A percentile compares a stretch with the other conserved stretches of the same genome.
These are phyloP conservation scores for Gandaritis pyraliata DNA, from an alignment of 2,888 invertebrate genomes.

Conservation along the genomic window DNA sequence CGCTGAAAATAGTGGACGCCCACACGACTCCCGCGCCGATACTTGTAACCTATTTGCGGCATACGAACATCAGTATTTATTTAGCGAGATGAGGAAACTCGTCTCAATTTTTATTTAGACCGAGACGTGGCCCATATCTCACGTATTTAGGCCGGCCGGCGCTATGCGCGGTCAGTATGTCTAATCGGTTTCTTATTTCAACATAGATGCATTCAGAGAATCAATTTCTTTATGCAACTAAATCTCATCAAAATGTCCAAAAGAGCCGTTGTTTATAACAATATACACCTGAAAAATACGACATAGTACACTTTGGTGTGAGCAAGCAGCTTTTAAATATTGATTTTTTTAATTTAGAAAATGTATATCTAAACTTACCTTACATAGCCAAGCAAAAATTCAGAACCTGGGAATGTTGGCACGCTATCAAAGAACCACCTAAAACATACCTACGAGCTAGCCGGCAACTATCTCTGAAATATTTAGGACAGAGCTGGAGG, in stretches of 20 bases:
- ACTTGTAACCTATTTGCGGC: slow-evolving; percentile 81
- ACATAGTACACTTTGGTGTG: no score
- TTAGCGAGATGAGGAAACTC: slow-evolving; percentile 81
- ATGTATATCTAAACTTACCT: slow-evolving; percentile 2
- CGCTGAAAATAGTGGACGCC: slow-evolving; percentile 80
- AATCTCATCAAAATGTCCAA: background rate
- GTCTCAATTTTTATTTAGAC: slow-evolving; percentile 75
- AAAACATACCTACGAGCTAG: slow-evolving; percentile 21
- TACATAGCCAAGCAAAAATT: slow-evolving; percentile 29
- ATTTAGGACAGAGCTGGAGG: slow-evolving; percentile 35
- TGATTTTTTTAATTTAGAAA: slow-evolving; percentile 1
- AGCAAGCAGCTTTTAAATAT: background rate
- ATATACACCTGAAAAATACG: no score
- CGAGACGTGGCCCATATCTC: slow-evolving; percentile 74
- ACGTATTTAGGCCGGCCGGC: slow-evolving; percentile 64
- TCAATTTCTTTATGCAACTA: background rate
- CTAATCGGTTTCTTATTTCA: slow-evolving; percentile 54
- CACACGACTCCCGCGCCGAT: slow-evolving; percentile 53
- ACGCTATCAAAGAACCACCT: slow-evolving; percentile 50
- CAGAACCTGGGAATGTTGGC: slow-evolving; percentile 54
- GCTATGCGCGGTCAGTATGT: slow-evolving; percentile 41
- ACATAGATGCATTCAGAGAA: slow-evolving; percentile 17
- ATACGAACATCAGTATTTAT: slow-evolving; percentile 78
- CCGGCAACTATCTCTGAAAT: slow-evolving; percentile 39
- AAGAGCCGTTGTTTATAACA: no score